Conservation (phyloP, 2,797 vertebrate genomes). For the Sebastes elongatus region DNA sequence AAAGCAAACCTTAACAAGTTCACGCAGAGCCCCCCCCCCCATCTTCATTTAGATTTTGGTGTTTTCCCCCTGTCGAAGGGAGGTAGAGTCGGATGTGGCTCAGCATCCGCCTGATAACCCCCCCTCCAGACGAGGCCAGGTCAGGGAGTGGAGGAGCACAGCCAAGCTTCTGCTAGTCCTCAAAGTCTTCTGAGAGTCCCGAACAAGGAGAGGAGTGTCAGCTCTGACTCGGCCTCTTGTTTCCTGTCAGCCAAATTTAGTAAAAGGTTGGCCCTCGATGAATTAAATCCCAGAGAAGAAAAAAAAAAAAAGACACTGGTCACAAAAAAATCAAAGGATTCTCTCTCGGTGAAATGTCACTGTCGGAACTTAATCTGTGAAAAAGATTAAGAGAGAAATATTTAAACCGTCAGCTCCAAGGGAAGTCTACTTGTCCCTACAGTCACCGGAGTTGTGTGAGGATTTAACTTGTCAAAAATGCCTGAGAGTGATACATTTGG, state of each 20-base stretch:
- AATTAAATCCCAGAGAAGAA: slow-evolving; percentile 21
- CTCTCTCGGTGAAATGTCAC: slow-evolving; percentile 20
- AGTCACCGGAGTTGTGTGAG: slow-evolving; percentile 8
- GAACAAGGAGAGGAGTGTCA: slow-evolving; percentile 33
- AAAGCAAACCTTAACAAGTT: slow-evolving; percentile 33
- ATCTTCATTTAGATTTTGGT: slow-evolving; percentile 24
- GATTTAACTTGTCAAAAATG: slow-evolving; percentile 61
- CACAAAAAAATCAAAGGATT: slow-evolving; percentile 18
- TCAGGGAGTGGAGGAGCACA: slow-evolving; percentile 45
- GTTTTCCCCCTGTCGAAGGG: slow-evolving; percentile 11
- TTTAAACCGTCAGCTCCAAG: not conserved
- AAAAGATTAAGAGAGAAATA: slow-evolving; percentile 41
- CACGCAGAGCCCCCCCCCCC: not conserved
- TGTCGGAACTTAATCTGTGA: slow-evolving; percentile 38
- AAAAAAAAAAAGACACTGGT: not conserved
- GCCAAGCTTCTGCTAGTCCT: slow-evolving; percentile 62
- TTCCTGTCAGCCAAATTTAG: slow-evolving; percentile 48
- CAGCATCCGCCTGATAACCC: slow-evolving; percentile 68
- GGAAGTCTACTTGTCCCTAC: not conserved
- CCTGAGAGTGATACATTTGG: slow-evolving; percentile 46
- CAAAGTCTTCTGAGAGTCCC: slow-evolving; percentile 37
- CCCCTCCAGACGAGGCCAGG: slow-evolving; percentile 30
- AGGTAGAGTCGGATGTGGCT: slow-evolving; percentile 53
- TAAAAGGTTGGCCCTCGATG: slow-evolving; percentile 5
- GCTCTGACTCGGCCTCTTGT: slow-evolving; percentile 28